Evolutionary conservation across 2,797 vertebrate species (phyloP), one percentile per base, ranked within the genome.

Genomic region (Sitta carolinensis): DNA sequence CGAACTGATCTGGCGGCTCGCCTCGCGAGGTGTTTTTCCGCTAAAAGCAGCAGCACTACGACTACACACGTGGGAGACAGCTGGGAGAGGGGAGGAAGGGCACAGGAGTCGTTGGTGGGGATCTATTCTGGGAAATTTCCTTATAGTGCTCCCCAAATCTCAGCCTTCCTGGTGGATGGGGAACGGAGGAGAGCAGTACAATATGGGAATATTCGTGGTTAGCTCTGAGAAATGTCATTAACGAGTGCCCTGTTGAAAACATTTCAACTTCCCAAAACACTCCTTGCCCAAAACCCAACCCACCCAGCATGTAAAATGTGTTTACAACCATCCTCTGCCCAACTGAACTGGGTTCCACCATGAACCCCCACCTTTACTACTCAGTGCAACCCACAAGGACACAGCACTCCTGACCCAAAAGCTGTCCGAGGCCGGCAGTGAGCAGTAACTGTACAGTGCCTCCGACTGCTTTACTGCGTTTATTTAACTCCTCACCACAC

Each of bases 401-500:
- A 16, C 30, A 5, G 34, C 61, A 22, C 64, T 88, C 69, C 94
- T 67, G 8, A 23, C 80, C 78, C 90, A 48, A 36, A 54, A 6
- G 29, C 52, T 36, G 18, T 9, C 64, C 0, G 7, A 58, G 80
- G 66, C 66, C 0, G 72, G 73, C 5, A 90, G 97, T 7, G 23
- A 97, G 88, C 92, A 54, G 52, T 63, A 68, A 92, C 43, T 22
- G 94, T 43, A 52, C 73, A 27, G 72, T 14, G 91, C 81, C 95
- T 93, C 76, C 22, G 19, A 89, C 10, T 2, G 76, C 62, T 93
- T 94, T 62, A 50, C 93, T 96, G 94, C 84, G 84, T 95, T 96
- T 97, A 83, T 96, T 96, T 97, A 97, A 97, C 93, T 95, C 93
- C 95, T 96, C 55, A 2, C 66, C 63, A 29, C 14, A 93, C 95